phyloP scores from a whole-genome alignment of 2,797 vertebrate species.

The Leptatherina wallacei region DNA sequence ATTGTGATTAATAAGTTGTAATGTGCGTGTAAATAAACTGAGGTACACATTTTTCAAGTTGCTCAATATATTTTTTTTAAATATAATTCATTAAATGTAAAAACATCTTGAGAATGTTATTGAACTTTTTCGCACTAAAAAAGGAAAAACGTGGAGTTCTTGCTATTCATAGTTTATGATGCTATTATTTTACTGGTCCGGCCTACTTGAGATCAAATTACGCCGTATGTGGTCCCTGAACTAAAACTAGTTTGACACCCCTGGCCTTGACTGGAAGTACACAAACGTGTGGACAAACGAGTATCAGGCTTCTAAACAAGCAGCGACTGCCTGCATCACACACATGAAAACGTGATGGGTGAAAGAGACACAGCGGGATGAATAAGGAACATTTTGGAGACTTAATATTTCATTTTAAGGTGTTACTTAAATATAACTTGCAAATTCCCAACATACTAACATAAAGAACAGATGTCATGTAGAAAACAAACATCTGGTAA shows the following conservation, averaged over 20 bases:
- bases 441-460: conserved; percentile 12
- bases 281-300: background rate
- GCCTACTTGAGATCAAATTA: no score
- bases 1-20: no score
- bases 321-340: background rate
- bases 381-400: background rate
- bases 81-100: no score
- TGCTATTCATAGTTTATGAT: no score
- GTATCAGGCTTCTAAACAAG: background rate
- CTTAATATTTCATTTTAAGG: conserved; percentile 35
- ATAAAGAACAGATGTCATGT: conserved; percentile 45
- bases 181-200: no score
- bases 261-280: background rate
- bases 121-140: no score
- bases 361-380: background rate
- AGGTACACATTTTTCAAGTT: no score
- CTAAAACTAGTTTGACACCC: background rate
- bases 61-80: no score
- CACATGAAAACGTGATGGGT: background rate
- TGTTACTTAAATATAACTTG: conserved; percentile 46
- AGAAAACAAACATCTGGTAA: conserved; percentile 54
- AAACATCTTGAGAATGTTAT: no score
- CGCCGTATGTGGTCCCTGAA: background rate
- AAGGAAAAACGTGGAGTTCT: no score
- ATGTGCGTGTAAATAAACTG: no score